These are phyloP conservation scores for Prenolepis imparis DNA, from an alignment of 2,888 invertebrate species.

Conservation along the genomic window DNA sequence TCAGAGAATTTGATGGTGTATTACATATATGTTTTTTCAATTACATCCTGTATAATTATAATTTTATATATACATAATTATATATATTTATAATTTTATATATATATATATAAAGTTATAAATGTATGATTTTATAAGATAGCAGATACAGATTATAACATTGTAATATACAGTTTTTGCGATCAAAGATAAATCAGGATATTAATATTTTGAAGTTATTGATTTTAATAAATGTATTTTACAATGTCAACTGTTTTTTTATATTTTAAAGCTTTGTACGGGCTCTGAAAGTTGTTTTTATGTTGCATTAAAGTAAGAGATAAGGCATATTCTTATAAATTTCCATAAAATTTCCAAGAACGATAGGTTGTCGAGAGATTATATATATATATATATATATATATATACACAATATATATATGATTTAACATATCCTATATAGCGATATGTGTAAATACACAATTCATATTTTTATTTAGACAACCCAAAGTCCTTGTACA, in stretches of 20 bases:
- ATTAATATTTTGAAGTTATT: slow-evolving; percentile 29
- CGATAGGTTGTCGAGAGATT: slow-evolving; percentile 72
- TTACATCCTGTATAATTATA: too few species aligned
- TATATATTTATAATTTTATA: slow-evolving; percentile 40
- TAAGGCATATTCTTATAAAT: slow-evolving; percentile 79
- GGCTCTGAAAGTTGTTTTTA: slow-evolving; percentile 53
- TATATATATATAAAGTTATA: slow-evolving; percentile 62
- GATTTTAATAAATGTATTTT: slow-evolving; percentile 53
- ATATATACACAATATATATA: slow-evolving; percentile 63
- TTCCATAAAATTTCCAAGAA: slow-evolving; percentile 65
- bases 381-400: slow-evolving; percentile 64
- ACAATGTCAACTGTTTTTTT: slow-evolving; percentile 49
- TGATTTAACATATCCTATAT: slow-evolving; percentile 54
- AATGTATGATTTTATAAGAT: neutral
- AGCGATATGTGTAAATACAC: slow-evolving; percentile 63
- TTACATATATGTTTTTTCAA: too few species aligned
- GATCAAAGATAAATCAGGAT: slow-evolving; percentile 9
- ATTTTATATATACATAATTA: slow-evolving; percentile 44
- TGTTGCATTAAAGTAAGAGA: slow-evolving; percentile 79
- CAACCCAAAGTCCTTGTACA: slow-evolving; percentile 73
- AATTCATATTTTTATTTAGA: slow-evolving; percentile 69
- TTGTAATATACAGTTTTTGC: slow-evolving; percentile 8
- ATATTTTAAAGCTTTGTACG: slow-evolving; percentile 45
- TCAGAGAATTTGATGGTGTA: too few species aligned
- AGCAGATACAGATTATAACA: neutral